Base-by-base conservation (phyloP, 2,113 vertebrate genomes). In the Ciconia maguari region DNA sequence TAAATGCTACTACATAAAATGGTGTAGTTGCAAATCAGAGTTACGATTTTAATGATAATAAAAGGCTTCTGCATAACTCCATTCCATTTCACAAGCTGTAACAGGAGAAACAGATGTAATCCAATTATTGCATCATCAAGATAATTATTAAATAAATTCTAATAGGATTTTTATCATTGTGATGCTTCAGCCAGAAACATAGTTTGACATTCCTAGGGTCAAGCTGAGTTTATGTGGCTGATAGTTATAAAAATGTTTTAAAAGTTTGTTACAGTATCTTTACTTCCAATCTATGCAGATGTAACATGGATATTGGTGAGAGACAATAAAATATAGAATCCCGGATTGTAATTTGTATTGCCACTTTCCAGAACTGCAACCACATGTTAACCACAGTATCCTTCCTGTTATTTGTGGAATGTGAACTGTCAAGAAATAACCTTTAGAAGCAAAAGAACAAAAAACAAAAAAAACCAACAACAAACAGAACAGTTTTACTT, bases 371-470 rank as follows among this genome's bases (percentile, higher is more conserved):
- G 83, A 92, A 90, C 7, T 89, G 87, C 27, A 93, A 82, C 89
- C 87, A 76, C 81, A 75, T 12, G 21, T 72, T 85, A 89, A 94
- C 94, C 95, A 84, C 91, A 77, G 22, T 49, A 71, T 94, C 89
- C 91, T 96, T 94, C 87, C 89, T 96, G 61, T 91, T 95, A 46
- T 48, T 80, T 87, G 58, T 65, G 77, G 81, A 96, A 91, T 75
- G 44, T 44, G 41, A 94, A 85, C 42, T 55, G 74, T 76, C 61
- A 89, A 95, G 78, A 95, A 96, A 89, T 58, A 95, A 83, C 44
- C 36, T 91, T 83, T 65, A 84, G 48, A 82, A 75, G 22, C 1
- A 58, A 38, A 60, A 46, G 29, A 57, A 46, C 29, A 36, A 19
- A 17, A 24, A 4, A 11, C 11, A 20, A 36, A 51, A 25, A 51